Base-by-base conservation (phyloP, 2,797 vertebrate genomes). In the Huso huso region DNA sequence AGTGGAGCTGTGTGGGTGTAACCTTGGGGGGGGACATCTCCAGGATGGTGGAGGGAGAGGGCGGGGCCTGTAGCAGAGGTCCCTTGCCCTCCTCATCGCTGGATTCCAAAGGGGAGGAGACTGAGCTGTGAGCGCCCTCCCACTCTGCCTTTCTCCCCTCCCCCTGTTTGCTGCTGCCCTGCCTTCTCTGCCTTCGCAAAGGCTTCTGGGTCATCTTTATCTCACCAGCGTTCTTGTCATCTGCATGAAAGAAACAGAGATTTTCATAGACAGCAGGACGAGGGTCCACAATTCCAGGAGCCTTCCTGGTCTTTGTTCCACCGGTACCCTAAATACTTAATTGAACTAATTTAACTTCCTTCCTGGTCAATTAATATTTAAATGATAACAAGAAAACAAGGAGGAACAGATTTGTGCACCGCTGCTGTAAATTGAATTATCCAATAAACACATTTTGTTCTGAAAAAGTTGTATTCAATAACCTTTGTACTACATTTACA, bases 61-160 rank as follows among this genome's bases (percentile, higher is more conserved):
- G 77, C 0, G 88, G 87, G 49, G 77, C 69, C n/a, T 85, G 80
- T 72, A 83, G 69, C 11, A 83, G 69, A 6, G 81, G 65, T 67
- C 78, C 79, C 62, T 84, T 85, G 64, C 78, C 92, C 66, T 93
- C 89, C 65, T 93, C 90, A 0, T 90, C 90, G 1, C 93, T 95
- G 78, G 92, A 95, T 62, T 82, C 83, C 10, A 85, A 86, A 0
- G 80, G 74, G 73, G 92, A 94, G 67, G 94, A 93, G 18, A 83
- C 49, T 0, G 85, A 88, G 74, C 83, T 89, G 1, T 76, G 74
- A 53, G 83, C 84, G 1, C 78, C 81, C 71, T 83, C 84, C 79
- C 90, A 79, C 6, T 82, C 82, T 0, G 81, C 78, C 6, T 82
- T 83, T 0, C 82, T 73, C 0, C 78, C 84, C 11, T 66, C 80